Percentiles rank a stretch among this genome's conserved stretches.
Evolutionary conservation across 2,113 vertebrate genomes (phyloP).

Genomic region (Onychostoma macrolepis): DNA sequence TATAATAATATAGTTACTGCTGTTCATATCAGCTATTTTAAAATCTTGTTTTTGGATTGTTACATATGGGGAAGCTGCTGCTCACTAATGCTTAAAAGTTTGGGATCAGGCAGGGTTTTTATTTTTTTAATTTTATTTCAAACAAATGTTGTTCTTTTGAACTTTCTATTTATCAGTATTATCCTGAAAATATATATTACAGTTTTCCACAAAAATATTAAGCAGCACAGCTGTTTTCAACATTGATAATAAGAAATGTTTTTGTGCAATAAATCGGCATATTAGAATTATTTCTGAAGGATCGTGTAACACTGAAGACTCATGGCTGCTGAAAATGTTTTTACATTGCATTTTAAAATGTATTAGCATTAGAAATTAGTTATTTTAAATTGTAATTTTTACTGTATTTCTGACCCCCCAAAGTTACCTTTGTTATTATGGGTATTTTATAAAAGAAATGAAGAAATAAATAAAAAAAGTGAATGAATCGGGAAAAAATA

Average conservation of each 20-base stretch:
- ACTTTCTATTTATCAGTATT: no score
- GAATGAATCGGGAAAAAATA: background rate
- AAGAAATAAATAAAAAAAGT: no score
- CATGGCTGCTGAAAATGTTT: background rate
- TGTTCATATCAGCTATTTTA: background rate
- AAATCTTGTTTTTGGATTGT: no score
- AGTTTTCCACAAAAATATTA: no score
- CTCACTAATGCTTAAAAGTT: no score
- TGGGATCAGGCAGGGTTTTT: no score
- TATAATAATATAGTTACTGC: background rate
- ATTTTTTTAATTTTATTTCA: no score
- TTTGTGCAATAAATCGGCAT: background rate
- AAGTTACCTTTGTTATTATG: background rate
- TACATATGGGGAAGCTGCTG: no score
- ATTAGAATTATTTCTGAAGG: background rate
- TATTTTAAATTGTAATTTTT: background rate
- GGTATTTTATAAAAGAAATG: background rate
- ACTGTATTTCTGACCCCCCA: background rate
- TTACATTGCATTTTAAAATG: background rate
- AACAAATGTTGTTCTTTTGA: no score
- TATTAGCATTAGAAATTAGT: background rate
- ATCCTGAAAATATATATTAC: no score
- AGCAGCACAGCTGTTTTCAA: background rate
- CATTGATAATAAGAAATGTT: background rate
- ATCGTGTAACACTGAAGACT: background rate